Percentiles rank a stretch among this genome's conserved stretches.
phyloP scores from a whole-genome alignment of 2,113 vertebrate species.

The Sardina pilchardus region DNA sequence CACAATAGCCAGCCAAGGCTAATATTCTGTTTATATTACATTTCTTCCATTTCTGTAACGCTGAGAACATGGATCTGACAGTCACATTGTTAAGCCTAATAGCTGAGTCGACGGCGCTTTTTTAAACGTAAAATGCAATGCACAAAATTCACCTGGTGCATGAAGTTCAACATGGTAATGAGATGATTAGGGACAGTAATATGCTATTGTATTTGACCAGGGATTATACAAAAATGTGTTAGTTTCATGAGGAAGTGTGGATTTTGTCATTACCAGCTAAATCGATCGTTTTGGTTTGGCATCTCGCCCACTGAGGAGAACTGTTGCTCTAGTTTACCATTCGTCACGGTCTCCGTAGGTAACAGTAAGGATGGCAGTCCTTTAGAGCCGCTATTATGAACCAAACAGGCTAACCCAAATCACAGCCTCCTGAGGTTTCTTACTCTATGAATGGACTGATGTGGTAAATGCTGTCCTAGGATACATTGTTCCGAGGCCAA shows the following conservation, averaged over 20 bases:
- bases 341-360: conserved; percentile 29
- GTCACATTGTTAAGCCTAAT: not conserved
- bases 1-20: conserved; percentile 13
- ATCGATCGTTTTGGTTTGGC: conserved; percentile 65
- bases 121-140: not conserved
- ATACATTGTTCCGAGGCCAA: not conserved
- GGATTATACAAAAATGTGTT: conserved; percentile 65
- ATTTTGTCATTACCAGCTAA: conserved; percentile 76
- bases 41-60: conserved; percentile 4
- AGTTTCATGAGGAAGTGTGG: conserved; percentile 48
- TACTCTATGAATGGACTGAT: not conserved
- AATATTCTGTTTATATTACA: conserved; percentile 5
- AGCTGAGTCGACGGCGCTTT: not conserved
- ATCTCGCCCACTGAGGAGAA: conserved; percentile 37
- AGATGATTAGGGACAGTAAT: not conserved
- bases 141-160: not conserved
- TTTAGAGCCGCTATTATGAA: not conserved
- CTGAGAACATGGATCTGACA: not conserved
- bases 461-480: not conserved
- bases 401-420: not conserved
- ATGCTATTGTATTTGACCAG: conserved; percentile 48
- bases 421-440: not conserved
- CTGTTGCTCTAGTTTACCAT: conserved; percentile 13
- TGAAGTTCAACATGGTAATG: not conserved
- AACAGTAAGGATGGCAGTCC: conserved; percentile 15